Percentiles rank a stretch among this genome's conserved stretches.
These are phyloP conservation scores for Phalacrocorax aristotelis DNA, from an alignment of 2,113 vertebrate genomes.

Conservation along the genomic window DNA sequence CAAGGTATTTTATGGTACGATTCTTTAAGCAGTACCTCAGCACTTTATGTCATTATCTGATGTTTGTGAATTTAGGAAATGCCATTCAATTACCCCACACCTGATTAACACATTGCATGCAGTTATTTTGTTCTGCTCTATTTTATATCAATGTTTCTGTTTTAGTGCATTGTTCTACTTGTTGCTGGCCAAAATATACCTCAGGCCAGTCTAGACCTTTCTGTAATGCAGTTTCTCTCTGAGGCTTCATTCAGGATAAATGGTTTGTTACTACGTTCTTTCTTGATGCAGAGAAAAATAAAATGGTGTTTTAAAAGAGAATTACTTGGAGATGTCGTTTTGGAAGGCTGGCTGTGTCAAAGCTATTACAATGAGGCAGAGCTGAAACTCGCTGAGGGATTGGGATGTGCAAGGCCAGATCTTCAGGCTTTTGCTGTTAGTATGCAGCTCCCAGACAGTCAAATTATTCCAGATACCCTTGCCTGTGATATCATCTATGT, in stretches of 20 bases:
- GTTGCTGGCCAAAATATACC: constrained; percentile 17
- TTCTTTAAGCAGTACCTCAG: constrained; percentile 4
- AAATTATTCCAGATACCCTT: constrained; percentile 37
- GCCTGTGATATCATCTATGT: constrained; percentile 17
- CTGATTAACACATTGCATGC: constrained; percentile 16
- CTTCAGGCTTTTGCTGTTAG: neutral
- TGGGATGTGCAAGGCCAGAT: neutral
- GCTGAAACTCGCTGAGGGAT: neutral
- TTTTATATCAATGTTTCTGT: neutral
- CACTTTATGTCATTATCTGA: constrained; percentile 30
- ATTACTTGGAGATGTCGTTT: neutral
- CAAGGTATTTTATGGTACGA: constrained; percentile 33
- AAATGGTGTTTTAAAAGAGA: constrained; percentile 1
- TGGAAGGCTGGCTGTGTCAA: neutral
- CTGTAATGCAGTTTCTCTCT: constrained; percentile 11
- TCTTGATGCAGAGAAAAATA: neutral
- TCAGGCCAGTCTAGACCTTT: constrained; percentile 44
- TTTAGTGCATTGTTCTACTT: constrained; percentile 8
- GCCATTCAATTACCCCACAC: constrained; percentile 24
- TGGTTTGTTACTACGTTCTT: neutral
- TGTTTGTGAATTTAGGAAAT: constrained; percentile 33
- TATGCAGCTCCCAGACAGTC: neutral
- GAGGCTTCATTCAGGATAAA: neutral
- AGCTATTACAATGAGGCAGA: neutral
- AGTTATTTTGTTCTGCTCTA: constrained; percentile 18